phyloP scores from a whole-genome alignment of 2,888 invertebrate species.

The Watsonalla binaria region DNA sequence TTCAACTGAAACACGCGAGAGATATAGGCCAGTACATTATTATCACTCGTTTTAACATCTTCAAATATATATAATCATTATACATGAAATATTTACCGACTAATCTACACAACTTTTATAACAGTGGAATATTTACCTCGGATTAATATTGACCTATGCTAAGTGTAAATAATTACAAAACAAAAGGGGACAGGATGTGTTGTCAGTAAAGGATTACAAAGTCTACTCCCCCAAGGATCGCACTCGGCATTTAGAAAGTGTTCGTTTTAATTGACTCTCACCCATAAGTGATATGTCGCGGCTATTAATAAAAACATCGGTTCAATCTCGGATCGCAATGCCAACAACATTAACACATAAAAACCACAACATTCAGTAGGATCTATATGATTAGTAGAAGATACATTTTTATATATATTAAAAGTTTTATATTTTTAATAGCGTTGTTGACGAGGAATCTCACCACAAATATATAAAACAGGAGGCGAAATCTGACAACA shows the following conservation, averaged over 20 bases:
- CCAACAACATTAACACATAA: not conserved
- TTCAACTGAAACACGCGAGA: conserved; percentile 23
- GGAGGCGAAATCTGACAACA: conserved; percentile 55
- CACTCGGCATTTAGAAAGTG: conserved; percentile 35
- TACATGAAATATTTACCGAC: conserved; percentile 48
- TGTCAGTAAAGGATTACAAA: conserved; percentile 42
- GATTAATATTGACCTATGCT: conserved; percentile 54
- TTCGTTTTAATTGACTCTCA: conserved; percentile 65
- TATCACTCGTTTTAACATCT: conserved; percentile 40
- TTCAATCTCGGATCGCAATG: conserved; percentile 6
- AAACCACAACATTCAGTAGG: not conserved
- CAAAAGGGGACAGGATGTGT: conserved; percentile 38
- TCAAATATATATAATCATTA: conserved; percentile 37
- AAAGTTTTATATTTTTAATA: not conserved
- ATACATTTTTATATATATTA: not conserved
- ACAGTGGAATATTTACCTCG: conserved; percentile 57
- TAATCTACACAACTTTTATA: conserved; percentile 63
- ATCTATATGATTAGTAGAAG: too few species aligned
- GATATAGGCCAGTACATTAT: conserved; percentile 55
- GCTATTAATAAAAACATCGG: conserved; percentile 22
- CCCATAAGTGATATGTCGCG: conserved; percentile 64
- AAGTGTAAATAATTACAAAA: conserved; percentile 59
- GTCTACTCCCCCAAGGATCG: conserved; percentile 11
- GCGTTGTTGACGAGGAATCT: not conserved
- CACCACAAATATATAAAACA: conserved; percentile 9